Evolutionary conservation across 2,797 vertebrate species (phyloP).

Genomic region (Pteronotus mesoamericanus): DNA sequence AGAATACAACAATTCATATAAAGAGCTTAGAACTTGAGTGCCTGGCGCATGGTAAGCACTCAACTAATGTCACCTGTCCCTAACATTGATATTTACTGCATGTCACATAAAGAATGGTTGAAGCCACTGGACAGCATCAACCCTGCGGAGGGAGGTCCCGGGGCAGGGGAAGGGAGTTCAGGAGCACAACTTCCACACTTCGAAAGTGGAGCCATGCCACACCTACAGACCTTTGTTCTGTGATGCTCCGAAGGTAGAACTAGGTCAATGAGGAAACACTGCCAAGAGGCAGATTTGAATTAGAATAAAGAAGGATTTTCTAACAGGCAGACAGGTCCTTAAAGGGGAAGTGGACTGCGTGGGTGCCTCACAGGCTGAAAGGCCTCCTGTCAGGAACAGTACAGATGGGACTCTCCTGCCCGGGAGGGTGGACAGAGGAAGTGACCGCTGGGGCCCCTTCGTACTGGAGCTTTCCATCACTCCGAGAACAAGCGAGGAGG

Average conservation of each 20-base stretch:
- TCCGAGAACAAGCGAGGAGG: neutral
- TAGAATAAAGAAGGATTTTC: neutral
- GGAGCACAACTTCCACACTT: neutral
- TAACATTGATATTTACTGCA: neutral
- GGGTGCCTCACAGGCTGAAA: neutral
- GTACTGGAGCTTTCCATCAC: neutral
- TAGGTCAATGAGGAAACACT: conserved; percentile 2
- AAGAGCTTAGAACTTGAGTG: neutral
- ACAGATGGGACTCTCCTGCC: neutral
- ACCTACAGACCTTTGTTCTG: neutral
- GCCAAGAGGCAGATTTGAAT: neutral
- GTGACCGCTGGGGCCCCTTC: neutral
- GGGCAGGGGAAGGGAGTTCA: neutral
- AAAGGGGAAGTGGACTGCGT: neutral
- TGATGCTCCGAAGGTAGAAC: conserved; percentile 14
- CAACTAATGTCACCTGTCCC: fast-evolving
- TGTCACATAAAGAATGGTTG: neutral
- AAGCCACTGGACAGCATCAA: neutral
- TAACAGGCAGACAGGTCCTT: neutral
- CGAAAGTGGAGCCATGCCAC: neutral
- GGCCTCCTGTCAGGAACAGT: neutral
- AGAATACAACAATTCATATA: neutral
- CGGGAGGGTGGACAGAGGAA: neutral
- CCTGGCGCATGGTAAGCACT: neutral
- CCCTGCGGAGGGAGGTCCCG: neutral